Evolutionary conservation across 1,140 invertebrate genomes (phyloP).

Genomic region (Sminthurides bifidus): DNA sequence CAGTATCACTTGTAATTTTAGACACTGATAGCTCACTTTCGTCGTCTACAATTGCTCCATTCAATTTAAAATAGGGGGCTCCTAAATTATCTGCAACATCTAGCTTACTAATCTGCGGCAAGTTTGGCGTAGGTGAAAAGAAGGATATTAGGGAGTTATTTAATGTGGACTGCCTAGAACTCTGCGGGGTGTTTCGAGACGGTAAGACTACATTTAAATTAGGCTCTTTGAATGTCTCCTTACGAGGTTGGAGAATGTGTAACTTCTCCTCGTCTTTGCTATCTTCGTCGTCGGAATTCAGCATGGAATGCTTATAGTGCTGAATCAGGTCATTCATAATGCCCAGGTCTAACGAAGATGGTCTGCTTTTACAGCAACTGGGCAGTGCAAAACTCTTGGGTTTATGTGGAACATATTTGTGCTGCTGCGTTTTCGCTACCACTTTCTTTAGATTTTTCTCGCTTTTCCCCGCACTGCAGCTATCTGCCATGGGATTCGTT

Average conservation of each 20-base stretch:
- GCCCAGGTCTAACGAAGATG: no score
- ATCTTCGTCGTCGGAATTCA: not conserved
- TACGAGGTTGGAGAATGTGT: not conserved
- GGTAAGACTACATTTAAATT: not conserved
- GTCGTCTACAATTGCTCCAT: conserved; percentile 1
- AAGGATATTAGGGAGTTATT: no score
- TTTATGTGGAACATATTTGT: no score
- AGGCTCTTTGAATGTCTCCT: not conserved
- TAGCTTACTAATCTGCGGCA: no score
- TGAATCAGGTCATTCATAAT: no score
- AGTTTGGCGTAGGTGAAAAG: no score
- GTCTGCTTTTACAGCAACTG: no score
- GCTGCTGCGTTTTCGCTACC: not conserved
- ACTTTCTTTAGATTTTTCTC: not conserved
- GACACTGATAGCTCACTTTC: not conserved
- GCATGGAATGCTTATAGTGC: no score
- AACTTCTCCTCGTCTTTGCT: not conserved
- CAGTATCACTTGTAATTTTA: not conserved
- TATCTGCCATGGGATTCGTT: no score
- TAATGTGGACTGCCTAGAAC: not conserved
- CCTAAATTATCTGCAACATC: no score
- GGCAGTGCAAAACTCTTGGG: no score
- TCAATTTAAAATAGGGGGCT: conserved; percentile 4
- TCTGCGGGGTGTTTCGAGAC: not conserved
- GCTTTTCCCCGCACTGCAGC: not conserved